Evolutionary conservation across 2,113 vertebrate genomes (phyloP).

Genomic region (Panthera tigris): DNA sequence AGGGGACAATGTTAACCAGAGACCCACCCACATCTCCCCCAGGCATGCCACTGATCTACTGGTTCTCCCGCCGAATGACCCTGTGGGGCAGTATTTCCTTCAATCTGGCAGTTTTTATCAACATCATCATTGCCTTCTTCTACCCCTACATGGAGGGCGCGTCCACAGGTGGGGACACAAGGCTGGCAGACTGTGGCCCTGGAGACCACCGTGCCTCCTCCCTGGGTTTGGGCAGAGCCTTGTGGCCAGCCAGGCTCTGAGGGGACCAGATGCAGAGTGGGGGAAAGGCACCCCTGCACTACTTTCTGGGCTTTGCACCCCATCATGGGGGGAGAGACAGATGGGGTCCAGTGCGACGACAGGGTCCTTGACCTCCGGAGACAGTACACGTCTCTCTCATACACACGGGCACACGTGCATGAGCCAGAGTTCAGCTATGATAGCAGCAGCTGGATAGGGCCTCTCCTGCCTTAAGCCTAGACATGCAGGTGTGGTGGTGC

Average conservation of each 20-base stretch:
- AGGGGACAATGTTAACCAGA: no score
- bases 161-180: conserved; percentile 85
- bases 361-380: background rate
- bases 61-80: conserved; percentile 98
- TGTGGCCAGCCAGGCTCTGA: background rate
- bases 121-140: conserved; percentile 99
- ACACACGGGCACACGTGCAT: accelerated
- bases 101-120: conserved; percentile 98
- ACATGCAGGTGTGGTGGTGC: background rate
- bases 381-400: no score
- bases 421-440: background rate
- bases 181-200: background rate
- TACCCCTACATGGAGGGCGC: conserved; percentile 93
- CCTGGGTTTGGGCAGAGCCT: background rate
- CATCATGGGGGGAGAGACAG: background rate
- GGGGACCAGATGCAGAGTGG: background rate
- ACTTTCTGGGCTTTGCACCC: background rate
- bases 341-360: background rate
- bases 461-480: background rate
- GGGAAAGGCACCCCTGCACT: background rate
- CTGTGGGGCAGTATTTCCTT: conserved; percentile 99
- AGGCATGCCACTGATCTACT: conserved; percentile 97
- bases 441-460: no score
- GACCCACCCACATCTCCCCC: background rate
- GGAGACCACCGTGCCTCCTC: background rate